Conservation (phyloP, 2,797 vertebrate genomes). For the Carcharodon carcharias region DNA sequence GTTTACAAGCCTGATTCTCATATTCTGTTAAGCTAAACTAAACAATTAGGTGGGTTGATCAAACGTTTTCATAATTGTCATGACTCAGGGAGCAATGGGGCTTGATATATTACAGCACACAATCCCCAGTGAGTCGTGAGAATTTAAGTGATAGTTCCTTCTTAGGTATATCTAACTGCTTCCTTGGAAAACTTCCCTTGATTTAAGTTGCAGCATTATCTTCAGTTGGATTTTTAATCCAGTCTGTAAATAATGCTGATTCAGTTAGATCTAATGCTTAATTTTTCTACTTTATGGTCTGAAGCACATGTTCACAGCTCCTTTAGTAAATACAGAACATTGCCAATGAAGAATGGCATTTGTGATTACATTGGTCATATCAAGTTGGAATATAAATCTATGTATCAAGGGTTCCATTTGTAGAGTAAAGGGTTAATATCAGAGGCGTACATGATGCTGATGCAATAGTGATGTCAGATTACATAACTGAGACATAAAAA, state of each 20-base stretch:
- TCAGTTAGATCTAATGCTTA: not conserved
- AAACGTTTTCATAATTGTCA: too few species aligned
- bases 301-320: not conserved
- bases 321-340: not conserved
- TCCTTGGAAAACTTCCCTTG: not conserved
- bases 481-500: too few species aligned
- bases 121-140: too few species aligned
- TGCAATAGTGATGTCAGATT: too few species aligned
- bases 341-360: not conserved
- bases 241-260: not conserved
- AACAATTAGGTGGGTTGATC: too few species aligned
- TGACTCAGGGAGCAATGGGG: too few species aligned
- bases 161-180: not conserved
- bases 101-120: too few species aligned
- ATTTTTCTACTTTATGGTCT: not conserved
- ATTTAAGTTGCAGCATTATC: not conserved
- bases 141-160: not conserved
- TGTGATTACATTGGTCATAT: not conserved
- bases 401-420: not conserved
- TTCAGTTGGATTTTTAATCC: not conserved
- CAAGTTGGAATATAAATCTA: not conserved
- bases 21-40: too few species aligned
- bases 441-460: too few species aligned
- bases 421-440: too few species aligned
- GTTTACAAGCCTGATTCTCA: too few species aligned